These are phyloP conservation scores for Drosophila fulvimacula DNA, from an alignment of 2,888 invertebrate genomes.

Conservation along the genomic window DNA sequence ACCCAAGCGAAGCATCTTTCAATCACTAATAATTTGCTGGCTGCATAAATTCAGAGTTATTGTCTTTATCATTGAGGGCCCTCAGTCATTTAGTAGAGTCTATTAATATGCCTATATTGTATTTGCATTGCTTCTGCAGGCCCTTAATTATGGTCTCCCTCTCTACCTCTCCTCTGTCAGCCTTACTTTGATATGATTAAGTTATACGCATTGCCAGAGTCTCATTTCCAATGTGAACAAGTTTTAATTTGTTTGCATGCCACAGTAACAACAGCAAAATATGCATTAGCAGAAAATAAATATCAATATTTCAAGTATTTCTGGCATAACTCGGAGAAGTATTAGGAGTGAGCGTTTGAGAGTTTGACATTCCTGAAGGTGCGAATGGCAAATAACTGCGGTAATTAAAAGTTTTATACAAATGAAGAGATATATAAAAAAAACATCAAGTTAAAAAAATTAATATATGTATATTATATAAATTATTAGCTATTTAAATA, in stretches of 20 bases:
- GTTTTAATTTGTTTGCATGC: constrained; percentile 70
- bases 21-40: too few relatives aligned
- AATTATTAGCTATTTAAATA: too few relatives aligned
- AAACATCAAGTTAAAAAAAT: background rate
- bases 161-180: background rate
- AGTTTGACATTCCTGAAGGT: background rate
- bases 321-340: constrained; percentile 40
- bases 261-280: constrained; percentile 17
- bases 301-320: constrained; percentile 57
- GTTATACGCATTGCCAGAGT: constrained; percentile 67
- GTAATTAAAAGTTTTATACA: too few relatives aligned
- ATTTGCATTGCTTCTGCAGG: constrained; percentile 67
- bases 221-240: constrained; percentile 53
- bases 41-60: too few relatives aligned
- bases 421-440: background rate
- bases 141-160: constrained; percentile 57
- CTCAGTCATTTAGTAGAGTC: constrained; percentile 16
- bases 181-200: constrained; percentile 63
- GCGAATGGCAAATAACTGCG: constrained; percentile 4
- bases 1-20: too few relatives aligned
- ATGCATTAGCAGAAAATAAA: constrained; percentile 34
- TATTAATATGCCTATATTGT: constrained; percentile 64
- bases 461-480: too few relatives aligned
- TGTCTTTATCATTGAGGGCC: constrained; percentile 36
- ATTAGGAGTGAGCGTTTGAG: constrained; percentile 16